Evolutionary conservation across 1,140 invertebrate genomes (phyloP), one percentile per base, ranked within the genome.

Genomic region (Pectinophora gossypiella): DNA sequence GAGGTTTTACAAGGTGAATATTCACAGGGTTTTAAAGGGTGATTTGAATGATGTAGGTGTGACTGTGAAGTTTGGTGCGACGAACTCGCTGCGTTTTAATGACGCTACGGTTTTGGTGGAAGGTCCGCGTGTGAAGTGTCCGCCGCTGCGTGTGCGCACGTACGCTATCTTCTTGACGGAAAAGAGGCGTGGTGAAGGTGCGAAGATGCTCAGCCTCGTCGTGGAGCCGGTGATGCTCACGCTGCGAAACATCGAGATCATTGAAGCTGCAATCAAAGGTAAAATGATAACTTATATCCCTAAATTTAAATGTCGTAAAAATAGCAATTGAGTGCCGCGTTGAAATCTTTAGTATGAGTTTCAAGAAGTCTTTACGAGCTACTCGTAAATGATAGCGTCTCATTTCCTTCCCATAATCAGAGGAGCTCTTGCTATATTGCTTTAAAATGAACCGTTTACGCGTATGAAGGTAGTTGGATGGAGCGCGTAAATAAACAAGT

Each of bases 191-290:
- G 45, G 50, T 19, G 47, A 56, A 40, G 48, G 50, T 16, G 13
- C 49, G 12, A 20, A 68, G n/a, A 36, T 54, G 36, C 58, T 85
- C 36, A 72, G 57, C 43, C 64, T 84, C 20, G 56, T 82, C 2
- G 58, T 76, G 12, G 73, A 82, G 53, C 81, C 81, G 4, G 68
- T 85, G 40, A 48, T 63, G 55, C 52, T 85, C 36, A 79, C 75
- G 47, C 64, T 81, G 36, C 64, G 61, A 19, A 80, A 74, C 52
- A 69, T 82, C 32, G 76, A 68, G 46, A 67, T 79, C 13, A 76
- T 82, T 16, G 73, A 82, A 68, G 68, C 76, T 1, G 72, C 68
- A 15, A 65, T 79, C 10, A 82, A 82, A 80, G 81, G 81, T 82
- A 74, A 59, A 54, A 6, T n/a, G 3, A 38, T 6, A 38, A 38